phyloP scores from a whole-genome alignment of 2,113 vertebrate genomes.

The Spea multiplicata region DNA sequence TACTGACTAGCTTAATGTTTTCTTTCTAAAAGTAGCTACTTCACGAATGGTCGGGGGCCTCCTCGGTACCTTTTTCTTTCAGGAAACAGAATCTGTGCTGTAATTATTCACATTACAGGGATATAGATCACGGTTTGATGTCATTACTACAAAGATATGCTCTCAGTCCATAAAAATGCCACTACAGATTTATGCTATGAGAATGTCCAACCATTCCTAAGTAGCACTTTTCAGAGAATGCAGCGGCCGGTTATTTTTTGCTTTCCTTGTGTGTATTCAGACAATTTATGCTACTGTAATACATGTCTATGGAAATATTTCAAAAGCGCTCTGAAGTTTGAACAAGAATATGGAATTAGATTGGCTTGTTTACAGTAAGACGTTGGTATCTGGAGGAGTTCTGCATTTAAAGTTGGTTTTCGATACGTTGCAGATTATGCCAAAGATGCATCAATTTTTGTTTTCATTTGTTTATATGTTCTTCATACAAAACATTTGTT shows the following conservation, averaged over 20 bases:
- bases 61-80: conserved; percentile 32
- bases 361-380: no score
- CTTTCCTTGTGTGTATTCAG: no score
- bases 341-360: no score
- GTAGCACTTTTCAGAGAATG: conserved; percentile 18
- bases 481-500: no score
- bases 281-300: no score
- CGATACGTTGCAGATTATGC: no score
- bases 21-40: conserved; percentile 27
- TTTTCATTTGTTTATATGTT: no score
- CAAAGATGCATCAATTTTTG: no score
- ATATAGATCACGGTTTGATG: conserved; percentile 50
- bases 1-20: conserved; percentile 15
- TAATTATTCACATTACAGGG: conserved; percentile 50
- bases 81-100: conserved; percentile 48
- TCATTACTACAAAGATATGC: conserved; percentile 50
- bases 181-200: conserved; percentile 46
- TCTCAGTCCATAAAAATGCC: conserved; percentile 49
- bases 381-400: no score
- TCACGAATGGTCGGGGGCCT: neutral
- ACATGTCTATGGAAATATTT: no score
- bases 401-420: no score
- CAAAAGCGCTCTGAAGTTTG: no score
- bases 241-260: neutral
- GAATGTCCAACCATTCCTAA: conserved; percentile 45